Evolutionary conservation across 2,797 vertebrate species (phyloP), one percentile per base, ranked within the genome.

Genomic region (Mormyrus proboscirostris): DNA sequence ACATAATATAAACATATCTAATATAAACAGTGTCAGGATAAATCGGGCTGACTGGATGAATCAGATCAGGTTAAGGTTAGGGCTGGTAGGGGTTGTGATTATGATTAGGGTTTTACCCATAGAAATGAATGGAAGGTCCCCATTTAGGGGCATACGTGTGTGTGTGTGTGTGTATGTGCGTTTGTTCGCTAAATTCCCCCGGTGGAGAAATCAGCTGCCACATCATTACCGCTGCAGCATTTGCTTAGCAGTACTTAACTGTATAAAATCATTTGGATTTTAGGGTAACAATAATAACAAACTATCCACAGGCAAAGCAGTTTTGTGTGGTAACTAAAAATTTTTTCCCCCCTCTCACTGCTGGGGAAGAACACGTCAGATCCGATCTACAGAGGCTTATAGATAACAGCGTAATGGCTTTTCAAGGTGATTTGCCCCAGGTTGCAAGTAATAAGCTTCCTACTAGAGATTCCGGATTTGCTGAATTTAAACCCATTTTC

Each of bases 401-500:
- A 89, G 41, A 65, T 84, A 85, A 89, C 41, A 41, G 5, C 9
- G 55, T 85, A 69, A 86, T 86, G 83, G 33, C 88, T 89, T 59
- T 84, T 62, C 51, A 41, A 59, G 79, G 44, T 55, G 44, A 29
- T 62, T n/a, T 69, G 82, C 59, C 16, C 82, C 29, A 59, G 47
- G 57, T 85, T 69, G 82, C 25, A 47, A 89, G 49, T 89, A 69
- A 89, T 86, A 86, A 69, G 44, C 55, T 7, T 38, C 83, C 47
- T 86, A 49, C 19, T 49, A 49, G 76, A 89, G 41, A 62, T n/a
- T 22, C 44, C 29, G 73, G 79, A 62, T 22, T 14, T 50, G 33
- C 49, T 55, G 76, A 83, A 22, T 84, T 22, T 47, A 83, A 69
- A 84, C 55, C 88, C 83, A n/a, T 83, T 55, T 89, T 84, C 88